Evolutionary conservation across 2,888 invertebrate genomes (phyloP).

Genomic region (Amiota mariae): DNA sequence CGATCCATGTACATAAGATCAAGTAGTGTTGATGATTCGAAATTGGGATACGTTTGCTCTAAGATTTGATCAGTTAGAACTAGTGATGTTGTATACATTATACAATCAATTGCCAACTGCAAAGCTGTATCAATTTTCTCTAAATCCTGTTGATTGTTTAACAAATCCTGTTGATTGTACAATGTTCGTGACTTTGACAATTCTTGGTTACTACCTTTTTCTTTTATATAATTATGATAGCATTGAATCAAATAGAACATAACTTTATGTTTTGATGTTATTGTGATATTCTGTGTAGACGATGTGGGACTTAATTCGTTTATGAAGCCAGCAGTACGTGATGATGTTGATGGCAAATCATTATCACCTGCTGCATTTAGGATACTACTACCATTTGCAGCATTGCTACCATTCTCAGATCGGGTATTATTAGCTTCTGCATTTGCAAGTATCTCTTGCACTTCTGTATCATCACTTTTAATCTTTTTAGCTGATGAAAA

Average conservation of each 20-base stretch:
- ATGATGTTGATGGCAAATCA: slow-evolving; percentile 56
- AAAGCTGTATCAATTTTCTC: slow-evolving; percentile 43
- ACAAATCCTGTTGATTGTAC: neutral
- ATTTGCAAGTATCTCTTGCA: slow-evolving; percentile 71
- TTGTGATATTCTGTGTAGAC: slow-evolving; percentile 44
- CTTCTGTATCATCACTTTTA: slow-evolving; percentile 73
- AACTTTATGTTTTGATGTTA: slow-evolving; percentile 64
- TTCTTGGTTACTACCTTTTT: neutral
- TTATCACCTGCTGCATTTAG: slow-evolving; percentile 19
- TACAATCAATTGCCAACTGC: slow-evolving; percentile 48
- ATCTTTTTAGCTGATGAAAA: slow-evolving; percentile 74
- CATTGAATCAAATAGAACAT: slow-evolving; percentile 69
- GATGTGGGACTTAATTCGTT: slow-evolving; percentile 42
- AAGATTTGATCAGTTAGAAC: slow-evolving; percentile 68
- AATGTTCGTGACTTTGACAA: neutral
- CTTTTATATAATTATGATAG: slow-evolving; percentile 62
- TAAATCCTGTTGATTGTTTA: slow-evolving; percentile 8
- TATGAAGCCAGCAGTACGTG: slow-evolving; percentile 38
- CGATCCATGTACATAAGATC: slow-evolving; percentile 77
- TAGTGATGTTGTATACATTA: slow-evolving; percentile 62
- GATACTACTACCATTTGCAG: neutral
- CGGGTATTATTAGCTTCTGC: slow-evolving; percentile 58
- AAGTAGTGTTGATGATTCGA: slow-evolving; percentile 76
- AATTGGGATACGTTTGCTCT: slow-evolving; percentile 59
- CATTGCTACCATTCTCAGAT: slow-evolving; percentile 7